phyloP scores from a whole-genome alignment of 2,797 vertebrate species.

The Darevskia nairensis region DNA sequence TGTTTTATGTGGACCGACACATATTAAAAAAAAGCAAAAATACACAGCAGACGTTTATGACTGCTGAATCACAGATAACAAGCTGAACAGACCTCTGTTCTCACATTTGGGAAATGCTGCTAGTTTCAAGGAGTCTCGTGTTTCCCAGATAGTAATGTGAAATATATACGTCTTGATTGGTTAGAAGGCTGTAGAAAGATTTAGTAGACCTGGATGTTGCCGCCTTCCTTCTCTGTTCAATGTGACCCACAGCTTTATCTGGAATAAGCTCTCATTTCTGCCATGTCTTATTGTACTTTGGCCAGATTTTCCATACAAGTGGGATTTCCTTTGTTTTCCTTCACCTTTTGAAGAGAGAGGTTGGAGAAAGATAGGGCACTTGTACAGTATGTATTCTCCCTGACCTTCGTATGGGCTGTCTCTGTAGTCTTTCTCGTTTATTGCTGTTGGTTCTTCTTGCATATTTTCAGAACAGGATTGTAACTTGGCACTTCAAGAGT shows the following conservation, averaged over 20 bases:
- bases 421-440: background rate
- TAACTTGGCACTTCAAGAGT: background rate
- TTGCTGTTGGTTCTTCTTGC: background rate
- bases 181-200: background rate
- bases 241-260: background rate
- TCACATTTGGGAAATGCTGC: slow-evolving; percentile 31
- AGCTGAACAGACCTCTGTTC: slow-evolving; percentile 21
- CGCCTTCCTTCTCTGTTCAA: background rate
- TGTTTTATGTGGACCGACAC: slow-evolving; percentile 14
- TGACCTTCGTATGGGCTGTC: background rate
- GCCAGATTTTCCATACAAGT: background rate
- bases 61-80: slow-evolving; percentile 29
- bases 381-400: background rate
- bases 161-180: slow-evolving; percentile 31
- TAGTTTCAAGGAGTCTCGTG: slow-evolving; percentile 36
- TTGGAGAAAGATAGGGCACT: background rate
- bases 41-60: background rate
- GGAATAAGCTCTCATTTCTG: background rate
- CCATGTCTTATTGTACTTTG: background rate
- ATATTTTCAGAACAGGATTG: background rate
- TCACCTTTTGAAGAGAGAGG: background rate
- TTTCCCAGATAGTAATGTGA: slow-evolving; percentile 39
- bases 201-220: slow-evolving; percentile 46
- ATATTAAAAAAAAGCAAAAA: slow-evolving; percentile 21
- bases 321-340: background rate